Evolutionary conservation across 2,888 invertebrate species (phyloP).

Genomic region (Eristalis pertinax): DNA sequence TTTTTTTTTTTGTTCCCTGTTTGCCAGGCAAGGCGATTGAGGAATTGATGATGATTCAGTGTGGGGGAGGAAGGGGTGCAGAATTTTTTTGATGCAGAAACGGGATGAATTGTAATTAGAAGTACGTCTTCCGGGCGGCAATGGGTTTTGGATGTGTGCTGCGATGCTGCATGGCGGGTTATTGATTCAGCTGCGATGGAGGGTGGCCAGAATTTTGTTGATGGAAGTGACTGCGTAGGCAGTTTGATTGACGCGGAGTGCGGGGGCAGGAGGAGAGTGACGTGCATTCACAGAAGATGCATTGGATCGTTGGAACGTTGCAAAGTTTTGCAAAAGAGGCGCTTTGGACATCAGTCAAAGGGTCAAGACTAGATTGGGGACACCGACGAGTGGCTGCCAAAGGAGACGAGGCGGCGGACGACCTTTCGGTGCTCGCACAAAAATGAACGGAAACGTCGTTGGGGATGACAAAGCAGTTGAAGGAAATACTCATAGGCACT

Average conservation of each 20-base stretch:
- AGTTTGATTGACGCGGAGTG: not conserved
- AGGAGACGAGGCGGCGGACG: not conserved
- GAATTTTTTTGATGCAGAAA: slow-evolving; percentile 34
- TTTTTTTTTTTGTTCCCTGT: slow-evolving; percentile 13
- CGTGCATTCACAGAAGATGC: not conserved
- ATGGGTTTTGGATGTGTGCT: not conserved
- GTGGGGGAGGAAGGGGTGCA: not conserved
- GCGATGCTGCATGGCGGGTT: slow-evolving; percentile 14
- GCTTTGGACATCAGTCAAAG: not conserved
- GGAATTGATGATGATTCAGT: slow-evolving; percentile 66
- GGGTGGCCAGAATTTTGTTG: not conserved
- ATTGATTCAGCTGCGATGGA: slow-evolving; percentile 32
- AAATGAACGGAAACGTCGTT: not conserved
- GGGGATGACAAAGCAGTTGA: not conserved
- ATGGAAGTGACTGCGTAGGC: not conserved
- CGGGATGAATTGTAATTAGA: slow-evolving; percentile 66
- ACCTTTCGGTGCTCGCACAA: not conserved
- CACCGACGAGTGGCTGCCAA: not conserved
- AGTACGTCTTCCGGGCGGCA: slow-evolving; percentile 47
- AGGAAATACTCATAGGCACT: not conserved
- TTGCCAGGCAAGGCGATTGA: slow-evolving; percentile 61
- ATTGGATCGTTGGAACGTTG: not conserved
- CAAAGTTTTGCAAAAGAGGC: not conserved
- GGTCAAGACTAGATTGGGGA: not conserved
- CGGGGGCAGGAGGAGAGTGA: not conserved